Conservation (phyloP, 2,797 vertebrate genomes). For the Euthynnus affinis region DNA sequence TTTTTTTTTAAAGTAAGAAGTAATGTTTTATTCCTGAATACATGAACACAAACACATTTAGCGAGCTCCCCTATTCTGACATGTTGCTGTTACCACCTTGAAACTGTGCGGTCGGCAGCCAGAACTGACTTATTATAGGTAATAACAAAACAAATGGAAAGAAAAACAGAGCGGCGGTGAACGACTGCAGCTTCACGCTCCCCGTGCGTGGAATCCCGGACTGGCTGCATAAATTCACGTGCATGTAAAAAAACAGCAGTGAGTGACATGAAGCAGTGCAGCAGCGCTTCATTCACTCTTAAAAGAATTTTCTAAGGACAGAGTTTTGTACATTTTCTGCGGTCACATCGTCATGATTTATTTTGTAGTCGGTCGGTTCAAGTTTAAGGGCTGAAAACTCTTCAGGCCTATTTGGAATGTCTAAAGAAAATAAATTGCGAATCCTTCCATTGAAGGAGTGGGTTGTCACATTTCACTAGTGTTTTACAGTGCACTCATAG, state of each 20-base stretch:
- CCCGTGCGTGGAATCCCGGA: conserved; percentile 11
- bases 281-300: neutral
- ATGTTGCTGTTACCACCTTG: conserved; percentile 8
- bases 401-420: neutral
- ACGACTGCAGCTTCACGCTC: conserved; percentile 10
- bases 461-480: conserved; percentile 29
- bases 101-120: conserved; percentile 9
- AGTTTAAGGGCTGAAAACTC: neutral
- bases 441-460: neutral
- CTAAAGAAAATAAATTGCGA: conserved; percentile 4
- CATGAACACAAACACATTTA: neutral
- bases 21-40: conserved; percentile 1
- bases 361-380: neutral
- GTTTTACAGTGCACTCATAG: conserved; percentile 27
- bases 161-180: conserved; percentile 34
- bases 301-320: conserved; percentile 5
- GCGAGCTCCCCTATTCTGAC: conserved; percentile 12
- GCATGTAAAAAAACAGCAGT: neutral
- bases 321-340: neutral
- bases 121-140: conserved; percentile 15
- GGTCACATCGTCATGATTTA: neutral
- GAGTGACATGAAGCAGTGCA: conserved; percentile 11
- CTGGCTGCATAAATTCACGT: conserved; percentile 15
- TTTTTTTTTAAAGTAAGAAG: neutral
- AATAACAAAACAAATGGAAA: conserved; percentile 36